Evolutionary conservation across 1,140 invertebrate species (phyloP), one percentile per base, ranked within the genome.

Genomic region (Calosoma granatense): DNA sequence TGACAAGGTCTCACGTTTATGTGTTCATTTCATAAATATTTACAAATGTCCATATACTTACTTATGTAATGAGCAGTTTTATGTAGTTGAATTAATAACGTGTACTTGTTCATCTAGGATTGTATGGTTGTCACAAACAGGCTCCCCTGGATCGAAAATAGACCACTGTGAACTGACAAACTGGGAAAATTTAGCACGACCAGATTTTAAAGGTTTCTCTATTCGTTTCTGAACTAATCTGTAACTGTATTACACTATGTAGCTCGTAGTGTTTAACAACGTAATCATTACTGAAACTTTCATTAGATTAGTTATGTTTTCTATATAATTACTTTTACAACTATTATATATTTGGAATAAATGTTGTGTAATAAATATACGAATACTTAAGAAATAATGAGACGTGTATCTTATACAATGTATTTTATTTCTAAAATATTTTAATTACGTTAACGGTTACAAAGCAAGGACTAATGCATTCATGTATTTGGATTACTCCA

Each of bases 111-210:
- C 15, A 47, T 73, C 73, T 58, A 94, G 91, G 86, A 74, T 88
- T 22, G 73, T 85, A 52, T 94, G 91, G 91, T 71, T 94, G 43
- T 84, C 83, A 12, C 86, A 81, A 22, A 86, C 85, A 9, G 91
- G 92, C 19, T 90, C 88, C 59, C 90, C 91, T 0, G 88, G 88
- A 52, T 85, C 86, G 66, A 79, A 88, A 72, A 91, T 94, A 58
- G 83, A 92, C 59, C 81, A 81, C 47, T 88, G 88, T 65, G 87
- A 92, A 60, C 77, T 93, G 20, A 79, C 78, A 47, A 92, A 92
- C 70, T 87, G 86, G 80, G 83, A 88, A 65, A 87, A 84, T 64
- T 75, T 92, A 19, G 78, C 82, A n/a, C 80, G 81, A 63, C 79
- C 82, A 59, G 87, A 89, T 56, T 92, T 90, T 70, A 81, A 81